Evolutionary conservation across 1,140 invertebrate species (phyloP), one percentile per base, ranked within the genome.

Genomic region (Popillia japonica): DNA sequence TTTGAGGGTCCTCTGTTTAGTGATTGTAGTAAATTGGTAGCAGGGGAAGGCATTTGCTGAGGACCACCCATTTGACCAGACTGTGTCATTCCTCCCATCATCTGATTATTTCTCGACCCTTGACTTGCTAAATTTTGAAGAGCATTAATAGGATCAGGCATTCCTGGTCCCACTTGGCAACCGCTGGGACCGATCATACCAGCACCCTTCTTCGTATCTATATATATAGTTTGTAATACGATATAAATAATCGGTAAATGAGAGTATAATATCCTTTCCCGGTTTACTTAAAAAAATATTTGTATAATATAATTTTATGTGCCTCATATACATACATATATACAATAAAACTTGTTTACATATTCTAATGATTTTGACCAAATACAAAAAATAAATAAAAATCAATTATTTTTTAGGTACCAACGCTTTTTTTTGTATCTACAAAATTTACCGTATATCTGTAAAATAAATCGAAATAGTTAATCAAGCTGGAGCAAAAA

Each of bases 101-200:
- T 79, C 40, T 77, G 83, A 79, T 84, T 85, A 79, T 85, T 84
- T 55, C 83, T 77, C 90, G 90, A 82, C 20, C 93, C 93, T 86
- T 96, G 95, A 79, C 93, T 92, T 1, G 95, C 94, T 75, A 96
- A 87, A 82, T 92, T 96, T 85, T 96, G 95, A 17, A 97, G 85
- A 11, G 95, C 96, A 86, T 95, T 95, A 79, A 97, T 93, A 0
- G 95, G 95, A 87, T 96, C 95, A 59, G 91, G 88, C 87, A 90
- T 88, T 23, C 89, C 88, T 68, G 87, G 87, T 20, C 85, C 86
- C 6, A 85, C 87, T 86, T 89, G 89, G 77, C 80, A 80, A 72
- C 82, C 83, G 8, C 82, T 84, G 22, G 81, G 79, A 55, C 81
- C 83, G 68, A 83, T 78, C 83, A 83, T 84, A 72, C 87, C 84